Conservation (phyloP, 2,113 vertebrate species). For the Anarrhichthys ocellatus region DNA sequence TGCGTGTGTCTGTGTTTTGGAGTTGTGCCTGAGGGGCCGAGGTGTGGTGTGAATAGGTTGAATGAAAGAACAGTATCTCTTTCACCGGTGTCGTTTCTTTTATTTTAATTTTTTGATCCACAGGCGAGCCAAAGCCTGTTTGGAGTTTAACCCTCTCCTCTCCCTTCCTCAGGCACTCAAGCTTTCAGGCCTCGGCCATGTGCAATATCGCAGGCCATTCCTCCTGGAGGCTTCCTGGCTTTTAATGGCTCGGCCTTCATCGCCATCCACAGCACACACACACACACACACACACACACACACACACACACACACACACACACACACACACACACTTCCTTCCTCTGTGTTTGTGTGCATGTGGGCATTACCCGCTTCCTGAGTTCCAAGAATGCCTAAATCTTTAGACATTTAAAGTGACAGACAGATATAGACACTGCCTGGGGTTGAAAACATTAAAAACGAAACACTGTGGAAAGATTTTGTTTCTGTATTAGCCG, state of each 20-base stretch:
- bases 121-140: slow-evolving; percentile 20
- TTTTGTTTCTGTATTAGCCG: not conserved
- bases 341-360: slow-evolving; percentile 47
- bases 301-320: not conserved
- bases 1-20: slow-evolving; percentile 10
- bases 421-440: not conserved
- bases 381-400: slow-evolving; percentile 53
- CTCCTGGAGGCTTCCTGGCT: slow-evolving; percentile 65
- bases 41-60: slow-evolving; percentile 28
- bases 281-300: slow-evolving; percentile 32
- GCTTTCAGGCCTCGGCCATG: slow-evolving; percentile 24
- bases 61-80: not conserved
- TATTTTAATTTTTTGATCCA: not conserved
- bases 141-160: slow-evolving; percentile 4
- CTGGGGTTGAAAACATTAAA: not conserved
- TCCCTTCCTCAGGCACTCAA: slow-evolving; percentile 13
- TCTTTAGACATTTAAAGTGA: slow-evolving; percentile 22
- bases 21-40: not conserved
- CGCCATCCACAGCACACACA: slow-evolving; percentile 49
- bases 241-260: slow-evolving; percentile 65
- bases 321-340: slow-evolving; percentile 62
- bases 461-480: not conserved
- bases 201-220: slow-evolving; percentile 64
- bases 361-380: slow-evolving; percentile 48
- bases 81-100: not conserved